Conservation (phyloP, 2,797 vertebrate genomes). For the Poeciliopsis paucimaculata region DNA sequence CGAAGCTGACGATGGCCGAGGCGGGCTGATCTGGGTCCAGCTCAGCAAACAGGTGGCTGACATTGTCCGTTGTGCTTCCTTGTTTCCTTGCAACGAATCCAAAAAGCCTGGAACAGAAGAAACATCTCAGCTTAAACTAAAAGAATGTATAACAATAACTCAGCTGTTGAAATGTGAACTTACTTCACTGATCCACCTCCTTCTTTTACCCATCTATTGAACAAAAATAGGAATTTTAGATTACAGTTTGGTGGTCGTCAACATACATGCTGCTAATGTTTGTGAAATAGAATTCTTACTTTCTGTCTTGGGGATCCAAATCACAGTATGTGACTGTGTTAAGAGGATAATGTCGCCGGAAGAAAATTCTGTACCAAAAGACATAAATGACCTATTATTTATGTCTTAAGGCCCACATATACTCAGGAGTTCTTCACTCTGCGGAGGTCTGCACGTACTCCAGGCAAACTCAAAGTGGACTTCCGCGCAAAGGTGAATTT, state of each 20-base stretch:
- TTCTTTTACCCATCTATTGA: conserved; percentile 89
- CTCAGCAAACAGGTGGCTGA: conserved; percentile 98
- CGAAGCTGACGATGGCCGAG: conserved; percentile 92
- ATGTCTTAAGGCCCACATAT: background rate
- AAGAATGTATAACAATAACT: too few relatives aligned
- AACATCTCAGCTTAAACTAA: background rate
- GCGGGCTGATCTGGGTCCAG: conserved; percentile 93
- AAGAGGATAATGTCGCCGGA: conserved; percentile 94
- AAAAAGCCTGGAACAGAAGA: conserved; percentile 84
- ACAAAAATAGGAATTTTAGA: conserved; percentile 9
- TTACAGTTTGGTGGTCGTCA: background rate
- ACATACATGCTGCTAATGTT: background rate
- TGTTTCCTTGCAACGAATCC: conserved; percentile 97
- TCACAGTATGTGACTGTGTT: conserved; percentile 94
- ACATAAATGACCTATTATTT: background rate
- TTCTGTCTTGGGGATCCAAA: conserved; percentile 92
- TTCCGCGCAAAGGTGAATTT: background rate
- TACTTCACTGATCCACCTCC: conserved; percentile 90
- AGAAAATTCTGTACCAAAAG: conserved; percentile 86
- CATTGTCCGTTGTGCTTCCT: conserved; percentile 98
- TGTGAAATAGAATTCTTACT: conserved; percentile 79
- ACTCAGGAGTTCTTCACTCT: background rate
- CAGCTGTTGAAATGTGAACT: conserved; percentile 52
- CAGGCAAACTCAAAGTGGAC: background rate
- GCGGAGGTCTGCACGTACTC: too few relatives aligned